A percentile compares a stretch with the other conserved stretches of the same genome.
Evolutionary conservation across 2,797 vertebrate species (phyloP).

Genomic region (Microctenopoma stevenorrisi): DNA sequence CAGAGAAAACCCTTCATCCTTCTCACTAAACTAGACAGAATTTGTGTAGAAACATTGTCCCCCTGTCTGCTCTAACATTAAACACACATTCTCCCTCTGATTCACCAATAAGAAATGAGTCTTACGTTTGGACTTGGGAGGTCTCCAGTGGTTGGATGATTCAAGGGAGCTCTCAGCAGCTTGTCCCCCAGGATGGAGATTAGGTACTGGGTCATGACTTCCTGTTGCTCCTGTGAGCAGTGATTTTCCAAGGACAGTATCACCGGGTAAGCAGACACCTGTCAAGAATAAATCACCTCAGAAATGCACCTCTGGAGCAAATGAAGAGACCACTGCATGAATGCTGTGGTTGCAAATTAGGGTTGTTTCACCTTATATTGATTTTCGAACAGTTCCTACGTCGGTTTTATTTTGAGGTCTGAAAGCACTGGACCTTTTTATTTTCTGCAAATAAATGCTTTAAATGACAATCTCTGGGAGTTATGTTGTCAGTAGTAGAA

Average conservation of each 20-base stretch:
- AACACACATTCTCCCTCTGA: conserved; percentile 25
- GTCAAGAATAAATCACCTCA: conserved; percentile 28
- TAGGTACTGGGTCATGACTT: conserved; percentile 85
- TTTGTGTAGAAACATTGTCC: conserved; percentile 24
- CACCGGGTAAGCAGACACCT: conserved; percentile 89
- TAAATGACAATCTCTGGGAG: no score
- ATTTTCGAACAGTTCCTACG: no score
- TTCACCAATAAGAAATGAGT: conserved; percentile 7
- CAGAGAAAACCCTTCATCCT: conserved; percentile 37
- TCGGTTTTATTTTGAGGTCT: no score
- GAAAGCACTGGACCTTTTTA: no score
- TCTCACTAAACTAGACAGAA: conserved; percentile 4
- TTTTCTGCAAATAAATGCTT: no score
- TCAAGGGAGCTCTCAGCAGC: conserved; percentile 78
- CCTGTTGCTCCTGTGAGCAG: conserved; percentile 87
- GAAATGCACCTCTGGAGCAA: background rate
- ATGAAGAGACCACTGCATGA: no score
- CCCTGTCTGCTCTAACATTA: conserved; percentile 14
- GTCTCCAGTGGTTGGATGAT: conserved; percentile 45
- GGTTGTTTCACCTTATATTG: no score
- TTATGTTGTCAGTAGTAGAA: no score
- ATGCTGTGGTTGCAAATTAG: no score
- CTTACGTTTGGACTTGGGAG: conserved; percentile 93
- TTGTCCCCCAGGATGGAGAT: conserved; percentile 82
- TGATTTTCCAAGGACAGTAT: conserved; percentile 93